Base-by-base conservation (phyloP, 1,140 invertebrate genomes). In the Tetranychus urticae region DNA sequence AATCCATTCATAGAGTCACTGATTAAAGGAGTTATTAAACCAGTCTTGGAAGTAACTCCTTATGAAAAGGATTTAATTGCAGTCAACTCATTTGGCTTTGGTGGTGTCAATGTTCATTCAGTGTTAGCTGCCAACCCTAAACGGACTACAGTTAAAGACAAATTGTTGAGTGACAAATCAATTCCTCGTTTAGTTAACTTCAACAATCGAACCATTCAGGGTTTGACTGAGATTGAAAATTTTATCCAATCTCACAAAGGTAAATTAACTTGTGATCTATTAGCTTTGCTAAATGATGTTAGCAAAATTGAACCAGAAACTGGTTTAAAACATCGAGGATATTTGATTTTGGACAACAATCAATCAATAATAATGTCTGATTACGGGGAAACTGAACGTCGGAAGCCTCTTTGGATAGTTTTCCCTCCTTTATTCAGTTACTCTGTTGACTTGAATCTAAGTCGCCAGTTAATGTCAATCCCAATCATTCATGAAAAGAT, bases 71-170 rank as follows among this genome's bases (percentile, higher is more conserved):
- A 88, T 14, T 74, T 88, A 14, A 81, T 88, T 48, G 91, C 80
- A 3, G 69, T 97, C 1, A 97, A 96, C 73, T 94, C 88, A 1
- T 97, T 97, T 72, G 93, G 93, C 23, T 97, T 97, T 74, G 93
- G 92, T 62, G 93, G 93, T 54, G 86, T 90, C 36, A 97, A 97
- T 74, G 90, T 87, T 33, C 91, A 97, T 71, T 73, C 88, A 0
- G 75, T 97, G 56, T 74, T 97, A 0, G 59, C 60, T 47, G 62
- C 62, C 72, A 7, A 70, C 68, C 4, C 62, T 3, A 55, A 68
- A 55, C 35, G 8, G 52, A 34, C 54, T 54, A 7, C 35, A 10
- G 14, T 39, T 12, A 12, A 56, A 45, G 5, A 69, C 67, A 4
- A 62, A 5, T 52, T 39, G n/a, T 2, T 46, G 35, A 59, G n/a